A percentile compares a stretch with the other conserved stretches of the same genome.
These are phyloP conservation scores for Ceraclea dissimilis DNA, from an alignment of 2,888 invertebrate genomes.

Conservation along the genomic window DNA sequence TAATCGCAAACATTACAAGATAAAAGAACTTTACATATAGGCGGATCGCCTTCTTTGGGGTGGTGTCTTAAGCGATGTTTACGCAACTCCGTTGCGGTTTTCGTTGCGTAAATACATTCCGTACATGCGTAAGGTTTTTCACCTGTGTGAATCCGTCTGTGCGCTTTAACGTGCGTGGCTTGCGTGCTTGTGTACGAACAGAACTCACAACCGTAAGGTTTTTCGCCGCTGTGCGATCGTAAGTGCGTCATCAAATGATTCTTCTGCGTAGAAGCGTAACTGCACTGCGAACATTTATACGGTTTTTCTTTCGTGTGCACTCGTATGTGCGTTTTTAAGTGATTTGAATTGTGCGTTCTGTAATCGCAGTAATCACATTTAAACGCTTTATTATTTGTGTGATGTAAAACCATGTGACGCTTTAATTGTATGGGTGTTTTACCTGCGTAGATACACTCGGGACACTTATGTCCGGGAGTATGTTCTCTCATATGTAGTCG, in stretches of 20 bases:
- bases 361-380: slow-evolving; percentile 6
- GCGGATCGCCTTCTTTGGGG: slow-evolving; percentile 31
- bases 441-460: slow-evolving; percentile 1
- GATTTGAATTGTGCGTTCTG: not conserved
- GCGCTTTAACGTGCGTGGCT: slow-evolving; percentile 7
- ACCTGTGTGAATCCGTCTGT: slow-evolving; percentile 10
- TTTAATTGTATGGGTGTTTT: not conserved
- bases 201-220: slow-evolving; percentile 7
- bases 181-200: slow-evolving; percentile 8
- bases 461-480: slow-evolving; percentile 3
- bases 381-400: slow-evolving; percentile 8
- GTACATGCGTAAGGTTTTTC: slow-evolving; percentile 6
- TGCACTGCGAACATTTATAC: slow-evolving; percentile 59
- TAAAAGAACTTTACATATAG: not conserved
- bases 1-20: slow-evolving; percentile 3
- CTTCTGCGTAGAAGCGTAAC: slow-evolving; percentile 62
- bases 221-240: slow-evolving; percentile 52
- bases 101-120: slow-evolving; percentile 3
- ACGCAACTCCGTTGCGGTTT: slow-evolving; percentile 57
- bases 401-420: slow-evolving; percentile 7
- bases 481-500: slow-evolving; percentile 1
- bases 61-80: slow-evolving; percentile 57
- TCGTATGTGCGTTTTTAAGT: slow-evolving; percentile 46
- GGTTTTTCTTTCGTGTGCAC: slow-evolving; percentile 76
- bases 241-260: slow-evolving; percentile 61